Percentiles rank a stretch among this genome's conserved stretches.
These are phyloP conservation scores for Phylloscopus trochiloides DNA, from an alignment of 2,113 vertebrate species.

Conservation along the genomic window DNA sequence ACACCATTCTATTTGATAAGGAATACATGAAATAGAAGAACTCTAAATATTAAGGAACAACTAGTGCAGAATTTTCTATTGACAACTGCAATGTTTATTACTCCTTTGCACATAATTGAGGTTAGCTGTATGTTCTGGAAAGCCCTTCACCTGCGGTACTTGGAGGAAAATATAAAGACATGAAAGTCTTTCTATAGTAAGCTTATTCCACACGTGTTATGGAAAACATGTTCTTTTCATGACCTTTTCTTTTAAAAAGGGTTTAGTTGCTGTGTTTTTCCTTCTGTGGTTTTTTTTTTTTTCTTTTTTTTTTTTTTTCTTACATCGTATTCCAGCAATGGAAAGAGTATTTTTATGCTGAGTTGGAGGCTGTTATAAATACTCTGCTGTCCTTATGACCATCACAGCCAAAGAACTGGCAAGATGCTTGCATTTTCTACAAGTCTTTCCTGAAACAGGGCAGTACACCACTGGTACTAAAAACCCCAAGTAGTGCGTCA, in stretches of 20 bases:
- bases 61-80: neutral
- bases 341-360: conserved; percentile 2
- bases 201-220: neutral
- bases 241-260: neutral
- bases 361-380: neutral
- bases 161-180: neutral
- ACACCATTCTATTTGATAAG: neutral
- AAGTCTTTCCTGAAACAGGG: neutral
- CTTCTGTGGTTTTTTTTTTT: neutral
- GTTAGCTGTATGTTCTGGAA: neutral
- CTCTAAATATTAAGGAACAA: neutral
- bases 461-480: neutral
- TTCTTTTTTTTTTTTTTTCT: neutral
- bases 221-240: neutral
- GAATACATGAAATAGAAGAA: neutral
- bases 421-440: neutral
- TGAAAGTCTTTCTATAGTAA: neutral
- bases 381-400: neutral
- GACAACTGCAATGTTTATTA: neutral
- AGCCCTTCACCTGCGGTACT: neutral
- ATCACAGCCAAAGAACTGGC: neutral
- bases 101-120: neutral
- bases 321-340: neutral
- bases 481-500: accelerated
- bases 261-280: neutral